Evolutionary conservation across 2,113 vertebrate genomes (phyloP).

Genomic region (Mus musculus): GRCm39 chr9:77422001-77422500

Average conservation of each 20-base stretch:
- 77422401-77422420: not conserved
- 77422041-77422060: not conserved
- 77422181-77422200: accelerated
- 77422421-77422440: not conserved
- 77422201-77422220: not conserved
- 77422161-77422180: not conserved
- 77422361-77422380: not conserved
- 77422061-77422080: not conserved
- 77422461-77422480: not conserved
- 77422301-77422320: not conserved
- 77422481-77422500: not conserved
- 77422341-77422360: not conserved
- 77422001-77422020: constrained; percentile 16
- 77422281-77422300: not conserved
- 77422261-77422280: not conserved
- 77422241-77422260: not conserved
- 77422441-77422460: not conserved
- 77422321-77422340: not conserved
- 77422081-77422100: not conserved
- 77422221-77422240: not conserved
- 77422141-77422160: too few relatives aligned
- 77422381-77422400: constrained; percentile 21
- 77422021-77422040: not conserved
- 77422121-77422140: too few relatives aligned
- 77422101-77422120: too few relatives aligned